phyloP scores from a whole-genome alignment of 1,140 invertebrate genomes.

The Carposina sasakii region DNA sequence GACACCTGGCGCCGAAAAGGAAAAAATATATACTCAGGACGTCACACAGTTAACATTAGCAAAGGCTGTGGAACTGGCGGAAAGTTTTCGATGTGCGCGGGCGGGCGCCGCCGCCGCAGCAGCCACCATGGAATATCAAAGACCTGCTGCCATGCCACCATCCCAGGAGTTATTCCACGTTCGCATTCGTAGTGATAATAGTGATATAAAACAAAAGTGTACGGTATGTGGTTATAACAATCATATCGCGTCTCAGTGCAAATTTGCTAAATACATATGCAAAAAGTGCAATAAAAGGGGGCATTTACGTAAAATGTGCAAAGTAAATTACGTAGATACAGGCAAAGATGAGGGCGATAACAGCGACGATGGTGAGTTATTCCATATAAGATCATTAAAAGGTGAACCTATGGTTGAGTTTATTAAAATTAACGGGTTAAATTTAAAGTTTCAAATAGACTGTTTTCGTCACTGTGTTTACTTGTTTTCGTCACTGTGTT shows the following conservation, averaged over 20 bases:
- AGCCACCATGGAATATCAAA: no score
- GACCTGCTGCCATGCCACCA: not conserved
- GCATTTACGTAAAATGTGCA: not conserved
- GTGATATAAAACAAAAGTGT: not conserved
- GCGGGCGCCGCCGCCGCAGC: not conserved
- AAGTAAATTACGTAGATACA: not conserved
- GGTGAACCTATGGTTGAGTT: not conserved
- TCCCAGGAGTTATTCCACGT: not conserved
- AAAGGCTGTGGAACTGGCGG: conserved; percentile 1
- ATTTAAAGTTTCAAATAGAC: conserved; percentile 1
- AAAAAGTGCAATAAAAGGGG: not conserved
- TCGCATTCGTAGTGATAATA: not conserved
- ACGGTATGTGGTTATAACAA: not conserved
- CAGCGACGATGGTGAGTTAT: not conserved
- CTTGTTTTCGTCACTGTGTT: no score
- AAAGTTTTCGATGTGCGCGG: not conserved
- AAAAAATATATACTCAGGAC: not conserved
- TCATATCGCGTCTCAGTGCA: not conserved
- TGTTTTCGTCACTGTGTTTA: no score
- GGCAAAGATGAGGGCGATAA: not conserved
- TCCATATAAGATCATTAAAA: not conserved
- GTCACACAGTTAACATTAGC: not conserved
- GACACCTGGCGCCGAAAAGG: not conserved
- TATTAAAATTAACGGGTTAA: not conserved
- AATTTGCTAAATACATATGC: not conserved